Percentiles rank a stretch among this genome's conserved stretches.
Evolutionary conservation across 1,140 invertebrate genomes (phyloP).

Genomic region (Leptinotarsa undecemlineata): DNA sequence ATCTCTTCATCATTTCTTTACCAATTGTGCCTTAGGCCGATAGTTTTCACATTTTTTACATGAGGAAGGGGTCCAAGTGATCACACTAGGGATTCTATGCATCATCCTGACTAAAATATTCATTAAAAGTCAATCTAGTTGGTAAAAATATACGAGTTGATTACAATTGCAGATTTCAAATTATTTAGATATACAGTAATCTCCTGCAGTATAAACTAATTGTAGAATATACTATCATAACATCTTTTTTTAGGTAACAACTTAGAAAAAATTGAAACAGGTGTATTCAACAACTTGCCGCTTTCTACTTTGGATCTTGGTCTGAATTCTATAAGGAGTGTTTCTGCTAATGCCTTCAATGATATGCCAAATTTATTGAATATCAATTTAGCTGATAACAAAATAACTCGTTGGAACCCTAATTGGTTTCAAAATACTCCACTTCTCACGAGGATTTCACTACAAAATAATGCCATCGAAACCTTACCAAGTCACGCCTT

Average conservation of each 20-base stretch:
- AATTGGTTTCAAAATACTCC: conserved; percentile 40
- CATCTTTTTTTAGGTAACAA: conserved; percentile 25
- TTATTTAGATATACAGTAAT: no score
- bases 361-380: conserved; percentile 35
- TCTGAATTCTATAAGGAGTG: conserved; percentile 32
- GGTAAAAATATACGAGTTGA: no score
- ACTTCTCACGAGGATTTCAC: conserved; percentile 31
- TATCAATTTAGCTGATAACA: conserved; percentile 39
- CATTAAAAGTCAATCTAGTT: no score
- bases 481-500: conserved; percentile 36
- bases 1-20: no score
- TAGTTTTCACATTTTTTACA: no score
- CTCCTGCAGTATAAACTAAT: no score
- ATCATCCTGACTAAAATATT: no score
- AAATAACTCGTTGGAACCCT: conserved; percentile 29
- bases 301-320: conserved; percentile 35
- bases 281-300: conserved; percentile 37
- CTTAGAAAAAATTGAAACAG: conserved; percentile 30
- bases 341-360: conserved; percentile 32
- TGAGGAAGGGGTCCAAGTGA: no score
- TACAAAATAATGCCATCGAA: conserved; percentile 37
- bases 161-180: no score
- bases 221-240: no score
- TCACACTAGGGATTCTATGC: no score
- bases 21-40: no score